phyloP scores from a whole-genome alignment of 2,113 vertebrate species.

The Notothenia coriiceps region DNA sequence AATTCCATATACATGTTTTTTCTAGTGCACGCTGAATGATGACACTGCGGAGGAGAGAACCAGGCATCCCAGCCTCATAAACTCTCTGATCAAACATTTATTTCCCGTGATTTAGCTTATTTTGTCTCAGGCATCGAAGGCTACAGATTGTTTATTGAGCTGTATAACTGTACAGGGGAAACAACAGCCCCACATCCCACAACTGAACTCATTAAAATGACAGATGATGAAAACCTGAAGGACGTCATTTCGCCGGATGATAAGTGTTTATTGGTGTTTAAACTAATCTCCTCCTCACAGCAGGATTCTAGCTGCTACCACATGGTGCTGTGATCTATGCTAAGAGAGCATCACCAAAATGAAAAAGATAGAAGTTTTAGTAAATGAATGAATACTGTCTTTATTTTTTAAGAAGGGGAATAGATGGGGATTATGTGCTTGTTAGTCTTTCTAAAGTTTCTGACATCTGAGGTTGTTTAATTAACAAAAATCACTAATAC shows the following conservation, averaged over 20 bases:
- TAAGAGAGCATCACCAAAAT: neutral
- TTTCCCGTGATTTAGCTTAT: neutral
- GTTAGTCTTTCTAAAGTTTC: neutral
- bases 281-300: neutral
- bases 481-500: neutral
- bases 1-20: slow-evolving; percentile 12
- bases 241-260: neutral
- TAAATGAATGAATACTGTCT: too few species aligned
- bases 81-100: neutral
- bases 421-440: neutral
- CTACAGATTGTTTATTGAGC: neutral
- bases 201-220: neutral
- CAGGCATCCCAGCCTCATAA: neutral
- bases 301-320: neutral
- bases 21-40: slow-evolving; percentile 74
- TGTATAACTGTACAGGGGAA: neutral
- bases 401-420: too few species aligned
- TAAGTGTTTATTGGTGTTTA: slow-evolving; percentile 5
- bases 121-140: neutral
- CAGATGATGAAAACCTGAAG: neutral
- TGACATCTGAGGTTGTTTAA: neutral
- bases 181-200: neutral
- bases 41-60: neutral
- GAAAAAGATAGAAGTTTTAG: too few species aligned
- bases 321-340: neutral